Base-by-base conservation (phyloP, 2,888 invertebrate species). In the Heliconius sara region DNA sequence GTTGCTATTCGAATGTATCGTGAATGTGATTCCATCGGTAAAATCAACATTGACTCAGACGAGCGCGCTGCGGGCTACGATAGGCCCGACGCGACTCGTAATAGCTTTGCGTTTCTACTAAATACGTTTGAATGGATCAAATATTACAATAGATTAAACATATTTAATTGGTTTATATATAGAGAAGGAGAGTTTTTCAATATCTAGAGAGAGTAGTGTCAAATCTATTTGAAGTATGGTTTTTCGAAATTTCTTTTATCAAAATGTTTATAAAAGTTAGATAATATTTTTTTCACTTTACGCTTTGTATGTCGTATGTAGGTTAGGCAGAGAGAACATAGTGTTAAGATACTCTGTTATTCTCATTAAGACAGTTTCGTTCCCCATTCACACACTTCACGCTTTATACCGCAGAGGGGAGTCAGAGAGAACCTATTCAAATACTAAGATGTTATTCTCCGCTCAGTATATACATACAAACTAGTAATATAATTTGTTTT, bases 1-100 rank as follows among this genome's bases (percentile, higher is more conserved):
- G 16, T 47, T 75, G 13, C 19, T 43, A 47, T 65, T 66, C 27
- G 19, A 65, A 68, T 60, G 74, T 27, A 71, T 34, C 34, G 70
- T 76, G 68, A 47, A 79, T 65, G 70, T 43, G 34, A 27, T 70
- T 30, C 16, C 68, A 60, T 70, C 71, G 76, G 70, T 65, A 79
- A 70, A 76, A 52, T 79, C 75, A 79, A 79, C 70, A 76, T 76
- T 76, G 75, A 63, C 79, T 63, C 70, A 79, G 47, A 25, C 47
- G 43, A 65, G 27, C 47, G 65, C 47, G 65, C 65, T 47, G 65
- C 27, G 65, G 47, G 75, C 39, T 22, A 22, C 47, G 66, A 43
- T 66, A 66, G 22, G 65, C 12, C 43, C 47, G 22, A 22, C 65
- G 75, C 30, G 60, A 22, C 25, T 47, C 30, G 60, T 60, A 43